Base-by-base conservation (phyloP, 2,888 invertebrate genomes). In the Shargacucullia verbasci region DNA sequence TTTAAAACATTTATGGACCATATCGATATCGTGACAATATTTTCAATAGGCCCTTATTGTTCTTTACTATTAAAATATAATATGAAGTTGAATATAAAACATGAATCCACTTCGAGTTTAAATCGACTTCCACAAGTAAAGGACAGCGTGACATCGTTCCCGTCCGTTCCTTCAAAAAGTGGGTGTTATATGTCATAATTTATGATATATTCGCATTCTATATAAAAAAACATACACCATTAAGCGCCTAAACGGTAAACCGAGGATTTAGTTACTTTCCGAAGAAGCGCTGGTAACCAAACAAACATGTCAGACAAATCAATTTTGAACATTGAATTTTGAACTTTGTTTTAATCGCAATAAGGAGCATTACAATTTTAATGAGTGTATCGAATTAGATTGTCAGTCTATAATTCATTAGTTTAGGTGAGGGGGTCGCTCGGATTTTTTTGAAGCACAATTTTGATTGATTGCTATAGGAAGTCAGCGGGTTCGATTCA, bases 171-270 rank as follows among this genome's bases (percentile, higher is more conserved):
- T 76, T 73, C 69, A 72, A 70, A 62, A 59, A 78, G 82, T 86
- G 85, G 88, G 89, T 87, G 90, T 91, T 81, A 83, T 81, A 78
- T 87, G 86, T 88, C 90, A 88, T 89, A 89, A 91, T 88, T 90
- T 88, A 91, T 91, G 87, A 90, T 86, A 85, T 84, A 87, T 89
- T 83, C 83, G 82, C 75, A 79, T 83, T 79, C 71, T 73, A 72
- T 71, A 78, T 76, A 85, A 88, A 87, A 88, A 86, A 85, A 61
- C 58, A 62, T 46, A 78, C 66, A 87, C 84, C 91, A 91, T 90
- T 92, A 90, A 86, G 83, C 84, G 82, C 80, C 85, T 87, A 89
- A 91, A 91, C 87, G 88, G 90, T 91, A 87, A 89, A 90, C 89
- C 79, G 68, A 82, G 86, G 88, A 89, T 90, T 88, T 85, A 58